Evolutionary conservation across 2,888 invertebrate species (phyloP).

Genomic region (Meloe dianella): DNA sequence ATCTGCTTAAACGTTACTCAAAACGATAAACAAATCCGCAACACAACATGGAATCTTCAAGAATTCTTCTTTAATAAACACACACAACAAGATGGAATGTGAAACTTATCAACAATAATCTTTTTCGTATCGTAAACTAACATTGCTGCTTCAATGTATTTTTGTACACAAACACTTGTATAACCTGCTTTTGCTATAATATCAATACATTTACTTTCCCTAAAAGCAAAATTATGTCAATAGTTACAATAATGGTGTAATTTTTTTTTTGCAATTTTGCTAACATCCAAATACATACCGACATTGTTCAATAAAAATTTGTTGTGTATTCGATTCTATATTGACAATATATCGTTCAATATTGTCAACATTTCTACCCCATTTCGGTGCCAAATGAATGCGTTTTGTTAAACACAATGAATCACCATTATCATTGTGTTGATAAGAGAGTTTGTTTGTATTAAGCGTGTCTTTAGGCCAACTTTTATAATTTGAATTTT

Average conservation of each 20-base stretch:
- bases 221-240: neutral
- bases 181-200: neutral
- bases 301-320: constrained; percentile 1
- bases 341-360: neutral
- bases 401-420: neutral
- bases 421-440: neutral
- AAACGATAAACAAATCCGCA: neutral
- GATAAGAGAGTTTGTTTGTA: neutral
- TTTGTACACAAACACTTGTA: neutral
- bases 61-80: neutral
- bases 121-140: neutral
- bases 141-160: neutral
- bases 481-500: neutral
- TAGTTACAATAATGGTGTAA: neutral
- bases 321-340: neutral
- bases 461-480: neutral
- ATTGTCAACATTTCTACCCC: neutral
- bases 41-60: neutral
- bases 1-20: too few species aligned
- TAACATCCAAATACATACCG: neutral
- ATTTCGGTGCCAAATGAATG: constrained; percentile 1
- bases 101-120: neutral
- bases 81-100: neutral
- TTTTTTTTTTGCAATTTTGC: neutral
- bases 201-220: neutral